These are phyloP conservation scores for Nyctalus aviator DNA, from an alignment of 2,797 vertebrate genomes.

Conservation along the genomic window DNA sequence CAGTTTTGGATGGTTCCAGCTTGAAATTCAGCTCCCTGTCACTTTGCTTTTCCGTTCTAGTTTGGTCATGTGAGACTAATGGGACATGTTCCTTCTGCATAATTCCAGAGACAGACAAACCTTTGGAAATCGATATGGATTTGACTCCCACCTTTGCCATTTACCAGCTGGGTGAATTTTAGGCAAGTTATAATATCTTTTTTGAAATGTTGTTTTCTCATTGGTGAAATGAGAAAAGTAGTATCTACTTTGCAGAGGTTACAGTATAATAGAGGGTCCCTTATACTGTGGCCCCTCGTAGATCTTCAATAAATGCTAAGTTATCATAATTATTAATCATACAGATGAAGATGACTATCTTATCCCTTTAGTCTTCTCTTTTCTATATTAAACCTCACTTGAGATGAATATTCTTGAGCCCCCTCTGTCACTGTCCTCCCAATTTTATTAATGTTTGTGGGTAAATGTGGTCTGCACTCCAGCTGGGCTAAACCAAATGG, in stretches of 20 bases:
- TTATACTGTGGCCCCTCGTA: not conserved
- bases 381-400: not conserved
- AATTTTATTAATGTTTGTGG: not conserved
- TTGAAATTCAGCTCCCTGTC: not conserved
- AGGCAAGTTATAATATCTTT: not conserved
- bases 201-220: conserved; percentile 7
- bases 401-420: not conserved
- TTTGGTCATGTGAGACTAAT: not conserved
- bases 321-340: not conserved
- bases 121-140: not conserved
- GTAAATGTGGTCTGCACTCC: not conserved
- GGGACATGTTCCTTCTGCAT: not conserved
- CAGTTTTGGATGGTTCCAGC: not conserved
- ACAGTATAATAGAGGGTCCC: not conserved
- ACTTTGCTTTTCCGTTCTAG: not conserved
- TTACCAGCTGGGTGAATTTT: not conserved
- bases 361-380: not conserved
- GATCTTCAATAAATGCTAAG: not conserved
- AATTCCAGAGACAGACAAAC: not conserved
- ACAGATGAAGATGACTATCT: not conserved
- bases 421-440: not conserved
- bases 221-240: not conserved
- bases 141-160: not conserved
- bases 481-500: not conserved
- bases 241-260: not conserved